These are phyloP conservation scores for Galeopterus variegatus DNA, from an alignment of 2,113 vertebrate species.

Conservation along the genomic window DNA sequence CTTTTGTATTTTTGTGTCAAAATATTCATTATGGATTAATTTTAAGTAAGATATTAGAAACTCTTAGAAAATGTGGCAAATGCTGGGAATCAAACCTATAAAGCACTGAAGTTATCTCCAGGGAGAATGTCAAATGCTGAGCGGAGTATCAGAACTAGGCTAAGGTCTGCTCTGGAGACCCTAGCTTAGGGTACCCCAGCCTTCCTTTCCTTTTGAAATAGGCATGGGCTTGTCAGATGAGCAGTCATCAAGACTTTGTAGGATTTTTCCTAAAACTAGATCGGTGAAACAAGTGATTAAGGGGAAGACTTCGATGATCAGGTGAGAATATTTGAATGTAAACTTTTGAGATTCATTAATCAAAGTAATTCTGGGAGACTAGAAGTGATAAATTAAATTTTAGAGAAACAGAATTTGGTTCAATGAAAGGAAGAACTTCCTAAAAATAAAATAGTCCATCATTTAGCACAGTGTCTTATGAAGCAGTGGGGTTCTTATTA, in stretches of 20 bases:
- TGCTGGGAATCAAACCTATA: background rate
- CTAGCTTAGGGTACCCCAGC: background rate
- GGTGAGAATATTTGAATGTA: background rate
- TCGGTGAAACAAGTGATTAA: background rate
- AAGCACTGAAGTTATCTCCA: background rate
- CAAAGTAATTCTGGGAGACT: background rate
- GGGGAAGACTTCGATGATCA: background rate
- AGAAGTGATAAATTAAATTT: background rate
- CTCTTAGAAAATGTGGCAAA: slow-evolving; percentile 36
- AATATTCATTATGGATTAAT: slow-evolving; percentile 56
- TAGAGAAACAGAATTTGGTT: slow-evolving; percentile 5
- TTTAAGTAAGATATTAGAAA: slow-evolving; percentile 60
- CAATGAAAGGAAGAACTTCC: background rate
- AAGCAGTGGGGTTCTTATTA: background rate
- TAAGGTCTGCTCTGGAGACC: background rate
- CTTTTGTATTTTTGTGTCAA: slow-evolving; percentile 39
- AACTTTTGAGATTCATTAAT: slow-evolving; percentile 6
- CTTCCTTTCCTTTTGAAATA: background rate
- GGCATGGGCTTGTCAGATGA: background rate
- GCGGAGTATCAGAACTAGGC: background rate
- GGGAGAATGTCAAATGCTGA: background rate
- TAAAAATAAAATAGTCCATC: background rate
- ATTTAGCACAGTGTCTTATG: background rate
- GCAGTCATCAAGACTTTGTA: background rate
- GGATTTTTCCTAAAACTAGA: background rate